Base-by-base conservation (phyloP, 2,888 invertebrate genomes). In the Tortrix viridana region DNA sequence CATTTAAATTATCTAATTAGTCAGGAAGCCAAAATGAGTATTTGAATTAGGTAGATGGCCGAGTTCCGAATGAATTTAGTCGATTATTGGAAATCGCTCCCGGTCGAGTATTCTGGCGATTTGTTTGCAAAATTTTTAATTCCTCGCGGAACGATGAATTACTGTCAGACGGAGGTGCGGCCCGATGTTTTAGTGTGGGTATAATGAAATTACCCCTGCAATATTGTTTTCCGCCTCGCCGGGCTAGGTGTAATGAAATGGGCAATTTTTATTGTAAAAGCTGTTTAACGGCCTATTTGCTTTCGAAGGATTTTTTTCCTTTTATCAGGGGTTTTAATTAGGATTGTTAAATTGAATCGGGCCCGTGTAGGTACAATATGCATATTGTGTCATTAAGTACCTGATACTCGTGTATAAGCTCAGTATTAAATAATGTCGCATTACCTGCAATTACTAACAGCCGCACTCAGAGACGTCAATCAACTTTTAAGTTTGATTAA, bases 81-180 rank as follows among this genome's bases (percentile, higher is more conserved):
- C 74, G 71, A 79, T 78, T 77, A 77, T 77, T 74, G 74, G 74
- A 72, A 75, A 76, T 74, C 68, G 73, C 73, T 71, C 62, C 67
- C 70, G 68, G 67, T 46, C 66, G 67, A 71, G 63, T 71, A 70
- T 67, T 69, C 69, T 23, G 68, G 56, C 71, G 68, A 78, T 77
- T 77, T 77, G 74, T 74, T 77, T 71, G 67, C 59, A 67, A 76
- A 79, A 69, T 77, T 79, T 76, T 74, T 74, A 73, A 75, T 73
- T 74, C 68, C 65, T 69, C 38, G 61, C 48, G 66, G 74, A 73
- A 72, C 73, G 72, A 68, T 71, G 65, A 65, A 68, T 64, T 70
- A 53, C 47, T 58, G 48, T 43, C 53, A 18, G 53, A 38, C 19
- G 14, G 47, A 55, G 14, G 41, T 52, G 26, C 6, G 18, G 47